Percentiles rank a stretch among this genome's conserved stretches.
phyloP scores from a whole-genome alignment of 1,140 invertebrate species.

The Polyergus mexicanus region DNA sequence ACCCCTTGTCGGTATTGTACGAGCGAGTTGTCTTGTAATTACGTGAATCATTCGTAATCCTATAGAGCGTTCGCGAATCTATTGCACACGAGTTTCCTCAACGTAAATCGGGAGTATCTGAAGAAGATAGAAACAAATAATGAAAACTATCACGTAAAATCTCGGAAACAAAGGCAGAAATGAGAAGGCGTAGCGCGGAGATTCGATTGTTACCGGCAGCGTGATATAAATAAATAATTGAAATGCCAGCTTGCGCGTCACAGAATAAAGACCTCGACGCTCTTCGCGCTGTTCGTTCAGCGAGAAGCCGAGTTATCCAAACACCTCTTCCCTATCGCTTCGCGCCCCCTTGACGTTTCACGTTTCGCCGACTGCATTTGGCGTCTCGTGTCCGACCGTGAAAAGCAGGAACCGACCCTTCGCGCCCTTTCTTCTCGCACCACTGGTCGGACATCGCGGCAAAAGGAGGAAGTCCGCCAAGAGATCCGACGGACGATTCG shows the following conservation, averaged over 20 bases:
- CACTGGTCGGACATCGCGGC: slow-evolving; percentile 11
- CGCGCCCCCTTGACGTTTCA: slow-evolving; percentile 50
- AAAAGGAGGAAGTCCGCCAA: not conserved
- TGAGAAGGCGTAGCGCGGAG: slow-evolving; percentile 31
- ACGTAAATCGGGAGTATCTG: not conserved
- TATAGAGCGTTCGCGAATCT: not conserved
- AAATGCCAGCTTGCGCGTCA: slow-evolving; percentile 34
- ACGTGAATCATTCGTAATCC: not conserved
- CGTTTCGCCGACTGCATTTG: slow-evolving; percentile 64
- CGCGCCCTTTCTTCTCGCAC: slow-evolving; percentile 34
- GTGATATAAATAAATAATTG: slow-evolving; percentile 64
- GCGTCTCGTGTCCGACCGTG: slow-evolving; percentile 60
- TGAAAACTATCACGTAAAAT: not conserved
- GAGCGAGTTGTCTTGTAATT: not conserved
- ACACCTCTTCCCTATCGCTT: not conserved
- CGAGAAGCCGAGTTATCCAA: slow-evolving; percentile 11
- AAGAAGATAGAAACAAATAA: not conserved
- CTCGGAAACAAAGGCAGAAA: not conserved
- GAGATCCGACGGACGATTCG: slow-evolving; percentile 64
- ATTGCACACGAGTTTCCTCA: not conserved
- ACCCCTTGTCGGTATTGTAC: slow-evolving; percentile 1
- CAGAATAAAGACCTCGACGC: slow-evolving; percentile 29
- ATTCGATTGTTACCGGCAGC: slow-evolving; percentile 41
- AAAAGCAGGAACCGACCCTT: slow-evolving; percentile 58
- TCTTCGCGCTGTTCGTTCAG: slow-evolving; percentile 2